phyloP scores from a whole-genome alignment of 2,888 invertebrate genomes.

The Chymomyza caudatula region DNA sequence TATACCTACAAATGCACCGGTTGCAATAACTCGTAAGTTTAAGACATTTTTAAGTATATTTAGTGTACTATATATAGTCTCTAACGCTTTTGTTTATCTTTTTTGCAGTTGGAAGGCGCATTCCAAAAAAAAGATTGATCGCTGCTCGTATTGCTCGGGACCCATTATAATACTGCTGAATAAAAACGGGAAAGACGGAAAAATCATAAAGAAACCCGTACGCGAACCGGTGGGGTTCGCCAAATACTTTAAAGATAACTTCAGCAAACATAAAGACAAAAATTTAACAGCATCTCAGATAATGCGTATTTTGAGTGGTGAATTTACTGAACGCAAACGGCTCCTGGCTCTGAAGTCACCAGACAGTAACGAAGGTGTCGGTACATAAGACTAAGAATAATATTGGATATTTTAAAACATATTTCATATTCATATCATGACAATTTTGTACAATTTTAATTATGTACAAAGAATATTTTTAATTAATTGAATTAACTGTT shows the following conservation, averaged over 20 bases:
- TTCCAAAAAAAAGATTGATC: slow-evolving; percentile 77
- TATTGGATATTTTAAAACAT: no score
- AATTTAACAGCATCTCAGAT: no score
- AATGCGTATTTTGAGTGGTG: slow-evolving; percentile 74
- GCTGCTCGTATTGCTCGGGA: slow-evolving; percentile 75
- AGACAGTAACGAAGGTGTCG: no score
- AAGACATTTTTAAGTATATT: neutral
- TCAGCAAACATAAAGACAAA: slow-evolving; percentile 69
- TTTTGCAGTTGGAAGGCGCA: slow-evolving; percentile 74
- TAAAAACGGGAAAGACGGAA: slow-evolving; percentile 75
- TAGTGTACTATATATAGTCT: neutral
- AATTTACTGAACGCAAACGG: slow-evolving; percentile 63
- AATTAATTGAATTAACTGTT: no score
- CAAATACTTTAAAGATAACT: slow-evolving; percentile 77
- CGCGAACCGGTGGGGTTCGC: slow-evolving; percentile 76
- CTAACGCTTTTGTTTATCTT: neutral
- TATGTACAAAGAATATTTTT: no score
- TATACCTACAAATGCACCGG: slow-evolving; percentile 89
- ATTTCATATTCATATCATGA: no score
- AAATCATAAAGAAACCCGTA: slow-evolving; percentile 69
- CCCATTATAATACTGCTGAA: slow-evolving; percentile 73
- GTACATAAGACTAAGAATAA: no score
- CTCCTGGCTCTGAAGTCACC: neutral
- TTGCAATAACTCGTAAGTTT: slow-evolving; percentile 84
- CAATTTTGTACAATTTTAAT: no score